Evolutionary conservation across 2,113 vertebrate genomes (phyloP).

Genomic region (Mobula hypostoma): DNA sequence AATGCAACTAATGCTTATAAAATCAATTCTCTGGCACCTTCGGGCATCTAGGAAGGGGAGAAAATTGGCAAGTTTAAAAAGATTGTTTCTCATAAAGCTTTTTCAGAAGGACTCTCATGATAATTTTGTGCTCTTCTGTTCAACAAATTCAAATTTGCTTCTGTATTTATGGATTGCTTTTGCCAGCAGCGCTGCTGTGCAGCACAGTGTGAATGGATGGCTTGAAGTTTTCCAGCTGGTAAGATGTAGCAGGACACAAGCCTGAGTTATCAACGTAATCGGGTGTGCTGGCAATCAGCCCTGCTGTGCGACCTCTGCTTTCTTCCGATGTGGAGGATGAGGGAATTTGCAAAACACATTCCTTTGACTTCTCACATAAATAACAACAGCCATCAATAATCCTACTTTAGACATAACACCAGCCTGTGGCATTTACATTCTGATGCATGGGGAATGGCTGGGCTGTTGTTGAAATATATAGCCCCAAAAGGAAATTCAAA

Average conservation of each 20-base stretch:
- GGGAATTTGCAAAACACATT: conserved; percentile 11
- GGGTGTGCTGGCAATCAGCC: neutral
- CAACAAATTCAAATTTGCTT: neutral
- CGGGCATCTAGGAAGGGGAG: neutral
- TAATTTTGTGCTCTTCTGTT: neutral
- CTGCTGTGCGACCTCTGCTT: neutral
- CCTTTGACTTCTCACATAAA: neutral
- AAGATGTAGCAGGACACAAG: neutral
- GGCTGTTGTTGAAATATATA: neutral
- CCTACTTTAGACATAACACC: neutral
- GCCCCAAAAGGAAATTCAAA: conserved; percentile 8
- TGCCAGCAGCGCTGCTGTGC: neutral
- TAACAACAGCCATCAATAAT: conserved; percentile 26
- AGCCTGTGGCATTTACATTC: conserved; percentile 14
- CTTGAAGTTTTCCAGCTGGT: neutral
- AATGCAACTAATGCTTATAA: neutral
- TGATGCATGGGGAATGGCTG: conserved; percentile 4
- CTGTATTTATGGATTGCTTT: neutral
- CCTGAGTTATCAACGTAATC: neutral
- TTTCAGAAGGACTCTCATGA: neutral
- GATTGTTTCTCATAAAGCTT: neutral
- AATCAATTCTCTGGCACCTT: neutral
- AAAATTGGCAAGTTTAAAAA: neutral
- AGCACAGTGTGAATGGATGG: neutral
- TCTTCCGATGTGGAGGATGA: neutral